phyloP scores from a whole-genome alignment of 2,888 invertebrate species.

The Adelphocoris suturalis region DNA sequence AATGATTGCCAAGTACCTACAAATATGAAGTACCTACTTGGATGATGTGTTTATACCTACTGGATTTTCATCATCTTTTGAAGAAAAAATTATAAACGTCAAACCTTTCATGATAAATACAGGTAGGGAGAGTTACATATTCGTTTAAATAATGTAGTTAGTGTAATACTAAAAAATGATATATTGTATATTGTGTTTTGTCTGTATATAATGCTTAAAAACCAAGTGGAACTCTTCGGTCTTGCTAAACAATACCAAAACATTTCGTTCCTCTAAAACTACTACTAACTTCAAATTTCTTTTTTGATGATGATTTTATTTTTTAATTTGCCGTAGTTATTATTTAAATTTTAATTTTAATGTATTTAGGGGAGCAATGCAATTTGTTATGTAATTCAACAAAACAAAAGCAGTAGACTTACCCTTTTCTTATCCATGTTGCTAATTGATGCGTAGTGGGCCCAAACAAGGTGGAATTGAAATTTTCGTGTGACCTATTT shows the following conservation, averaged over 20 bases:
- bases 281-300: background rate
- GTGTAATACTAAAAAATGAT: background rate
- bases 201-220: slow-evolving; percentile 52
- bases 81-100: background rate
- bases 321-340: background rate
- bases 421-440: too few species aligned
- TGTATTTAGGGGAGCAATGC: background rate
- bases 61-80: background rate
- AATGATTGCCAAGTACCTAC: background rate
- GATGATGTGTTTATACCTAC: too few species aligned
- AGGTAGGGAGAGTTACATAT: background rate
- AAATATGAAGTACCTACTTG: background rate
- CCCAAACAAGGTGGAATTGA: too few species aligned
- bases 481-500: too few species aligned
- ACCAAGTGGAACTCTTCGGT: slow-evolving; percentile 39
- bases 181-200: slow-evolving; percentile 26
- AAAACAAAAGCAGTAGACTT: too few species aligned
- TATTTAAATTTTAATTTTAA: background rate
- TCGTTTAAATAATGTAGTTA: slow-evolving; percentile 3
- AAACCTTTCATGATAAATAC: background rate
- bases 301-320: background rate
- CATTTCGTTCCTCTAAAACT: slow-evolving; percentile 22
- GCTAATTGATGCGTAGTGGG: too few species aligned
- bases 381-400: background rate
- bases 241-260: slow-evolving; percentile 49